These are phyloP conservation scores for Ferrisia virgata DNA, from an alignment of 2,888 invertebrate species.

Conservation along the genomic window DNA sequence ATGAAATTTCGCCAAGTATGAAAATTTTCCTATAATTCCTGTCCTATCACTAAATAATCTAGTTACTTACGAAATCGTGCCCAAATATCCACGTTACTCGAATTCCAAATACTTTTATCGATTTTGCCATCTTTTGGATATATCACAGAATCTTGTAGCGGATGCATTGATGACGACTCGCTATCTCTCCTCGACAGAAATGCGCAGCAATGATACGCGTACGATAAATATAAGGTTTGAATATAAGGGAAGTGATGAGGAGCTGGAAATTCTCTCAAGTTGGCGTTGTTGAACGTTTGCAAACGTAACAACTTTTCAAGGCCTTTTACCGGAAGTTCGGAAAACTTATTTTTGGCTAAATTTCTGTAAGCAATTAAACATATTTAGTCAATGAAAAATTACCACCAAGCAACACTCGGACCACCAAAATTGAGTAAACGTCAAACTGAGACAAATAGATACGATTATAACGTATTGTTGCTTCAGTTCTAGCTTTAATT, in stretches of 20 bases:
- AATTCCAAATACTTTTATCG: conserved; percentile 76
- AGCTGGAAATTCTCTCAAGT: conserved; percentile 79
- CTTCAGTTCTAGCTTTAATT: no score
- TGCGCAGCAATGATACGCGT: conserved; percentile 95
- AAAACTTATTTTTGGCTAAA: conserved; percentile 84
- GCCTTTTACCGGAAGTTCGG: conserved; percentile 76
- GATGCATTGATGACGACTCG: conserved; percentile 55
- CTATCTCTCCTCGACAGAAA: conserved; percentile 68
- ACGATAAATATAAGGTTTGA: conserved; percentile 69
- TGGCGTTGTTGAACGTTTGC: conserved; percentile 89
- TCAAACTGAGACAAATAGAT: no score
- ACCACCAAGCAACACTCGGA: no score
- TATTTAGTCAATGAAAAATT: no score
- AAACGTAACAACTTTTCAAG: conserved; percentile 75
- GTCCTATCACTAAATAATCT: background rate
- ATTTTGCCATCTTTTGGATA: conserved; percentile 67
- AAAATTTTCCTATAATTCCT: no score
- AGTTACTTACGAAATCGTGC: conserved; percentile 70
- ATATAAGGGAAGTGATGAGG: conserved; percentile 83
- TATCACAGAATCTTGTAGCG: conserved; percentile 63
- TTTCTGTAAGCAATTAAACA: conserved; percentile 64
- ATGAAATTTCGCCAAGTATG: no score
- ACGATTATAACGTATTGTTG: no score
- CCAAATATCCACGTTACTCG: conserved; percentile 75
- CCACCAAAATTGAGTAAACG: no score